Percentiles rank a stretch among this genome's conserved stretches.
These are phyloP conservation scores for Potorous gilbertii DNA, from an alignment of 2,797 vertebrate genomes.

Conservation along the genomic window DNA sequence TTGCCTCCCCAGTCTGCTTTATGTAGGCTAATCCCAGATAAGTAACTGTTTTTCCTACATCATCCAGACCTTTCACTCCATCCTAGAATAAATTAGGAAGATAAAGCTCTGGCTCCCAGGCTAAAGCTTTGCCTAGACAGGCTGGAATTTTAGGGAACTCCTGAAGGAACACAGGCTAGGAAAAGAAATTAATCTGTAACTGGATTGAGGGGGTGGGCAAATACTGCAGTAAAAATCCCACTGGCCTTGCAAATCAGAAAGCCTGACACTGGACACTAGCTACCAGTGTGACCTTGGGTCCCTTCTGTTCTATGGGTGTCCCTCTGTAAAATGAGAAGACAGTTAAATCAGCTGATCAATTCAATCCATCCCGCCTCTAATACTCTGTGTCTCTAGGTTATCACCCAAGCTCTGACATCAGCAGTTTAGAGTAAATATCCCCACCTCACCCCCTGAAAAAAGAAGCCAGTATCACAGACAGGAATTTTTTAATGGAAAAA, in stretches of 20 bases:
- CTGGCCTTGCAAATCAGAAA: background rate
- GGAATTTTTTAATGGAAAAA: background rate
- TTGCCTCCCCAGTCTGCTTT: conserved; percentile 62
- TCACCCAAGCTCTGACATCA: background rate
- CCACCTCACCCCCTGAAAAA: background rate
- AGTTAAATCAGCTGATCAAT: background rate
- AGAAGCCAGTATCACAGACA: background rate
- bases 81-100: conserved; percentile 53
- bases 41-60: conserved; percentile 77
- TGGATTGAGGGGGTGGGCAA: background rate
- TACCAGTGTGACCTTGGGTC: background rate
- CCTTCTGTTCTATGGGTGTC: background rate
- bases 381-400: background rate
- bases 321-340: background rate
- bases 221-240: background rate
- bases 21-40: conserved; percentile 79
- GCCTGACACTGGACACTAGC: background rate
- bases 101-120: conserved; percentile 49
- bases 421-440: background rate
- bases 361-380: background rate
- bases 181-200: background rate
- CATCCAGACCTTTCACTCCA: conserved; percentile 70
- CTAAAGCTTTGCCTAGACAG: conserved; percentile 50
- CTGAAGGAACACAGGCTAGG: conserved; percentile 44
- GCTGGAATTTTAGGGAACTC: conserved; percentile 38